Base-by-base conservation (phyloP, 2,113 vertebrate species). In the Limnothrissa miodon region DNA sequence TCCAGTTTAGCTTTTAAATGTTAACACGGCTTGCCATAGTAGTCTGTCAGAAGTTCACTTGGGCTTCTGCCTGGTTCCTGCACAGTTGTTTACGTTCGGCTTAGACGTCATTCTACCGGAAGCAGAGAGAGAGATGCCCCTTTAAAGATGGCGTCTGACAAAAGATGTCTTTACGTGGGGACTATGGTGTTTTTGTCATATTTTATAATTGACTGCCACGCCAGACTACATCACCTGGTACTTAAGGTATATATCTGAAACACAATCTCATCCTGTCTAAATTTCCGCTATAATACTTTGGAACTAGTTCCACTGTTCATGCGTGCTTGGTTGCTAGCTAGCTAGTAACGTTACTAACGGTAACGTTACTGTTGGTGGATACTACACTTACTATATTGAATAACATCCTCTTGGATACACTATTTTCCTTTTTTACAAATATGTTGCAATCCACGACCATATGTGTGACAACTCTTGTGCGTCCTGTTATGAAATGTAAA, bases 101-200 rank as follows among this genome's bases (percentile, higher is more conserved):
- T 33, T 13, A 33, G 29, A 70, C 62, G 62, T 70, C 25, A 70
- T 70, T 70, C 62, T 70, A 70, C 62, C 62, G 62, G 62, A 70
- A 70, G 29, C 25, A n/a, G n/a, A 70, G 13, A 33, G 23, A 33
- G 62, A 70, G 4, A 70, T 44, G 83, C 29, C 0, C n/a, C 70
- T 87, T 86, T 83, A 85, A 88, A 89, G 85, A 90, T 90, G 90
- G 90, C 90, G 84, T 81, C 82, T 56, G 85, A 86, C 56, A 89
- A 85, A 83, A 87, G 74, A 79, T 86, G 56, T 88, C 23, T 87
- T 39, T 87, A 87, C 82, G 81, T 80, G 48, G 39, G 80, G 83
- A 51, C 85, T 74, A 78, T 78, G 44, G 29, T 85, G 5, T 79
- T 89, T 59, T 78, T 90, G n/a, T 78, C 81, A 5, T 59, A 82